Conservation (phyloP, 2,113 vertebrate genomes). For the Pipa parva region DNA sequence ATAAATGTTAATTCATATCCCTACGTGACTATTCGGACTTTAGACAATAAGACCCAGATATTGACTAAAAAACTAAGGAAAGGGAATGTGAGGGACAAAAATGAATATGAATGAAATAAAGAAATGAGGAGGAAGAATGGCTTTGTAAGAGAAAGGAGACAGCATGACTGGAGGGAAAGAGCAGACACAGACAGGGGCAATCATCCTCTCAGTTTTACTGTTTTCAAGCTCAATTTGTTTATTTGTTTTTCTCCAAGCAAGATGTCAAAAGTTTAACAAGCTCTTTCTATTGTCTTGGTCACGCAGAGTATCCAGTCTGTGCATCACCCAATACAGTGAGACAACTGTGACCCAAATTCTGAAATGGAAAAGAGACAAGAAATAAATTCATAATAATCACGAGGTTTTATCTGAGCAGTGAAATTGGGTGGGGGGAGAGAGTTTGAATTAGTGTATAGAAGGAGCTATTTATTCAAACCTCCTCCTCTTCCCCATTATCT, state of each 20-base stretch:
- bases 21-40: too few relatives aligned
- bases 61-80: too few relatives aligned
- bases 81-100: too few relatives aligned
- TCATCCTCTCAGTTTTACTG: not conserved
- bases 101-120: not conserved
- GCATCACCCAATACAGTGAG: slow-evolving; percentile 29
- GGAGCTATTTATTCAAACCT: slow-evolving; percentile 56
- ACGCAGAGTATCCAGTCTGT: slow-evolving; percentile 8
- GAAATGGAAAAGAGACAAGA: slow-evolving; percentile 29
- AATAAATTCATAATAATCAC: slow-evolving; percentile 40
- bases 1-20: too few relatives aligned
- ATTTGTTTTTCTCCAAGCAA: slow-evolving; percentile 25
- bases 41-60: too few relatives aligned
- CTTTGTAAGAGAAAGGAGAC: not conserved
- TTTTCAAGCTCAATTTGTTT: slow-evolving; percentile 26
- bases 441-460: slow-evolving; percentile 68
- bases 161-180: not conserved
- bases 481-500: slow-evolving; percentile 14
- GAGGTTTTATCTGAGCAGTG: slow-evolving; percentile 8
- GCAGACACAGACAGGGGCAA: slow-evolving; percentile 1
- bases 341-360: slow-evolving; percentile 45
- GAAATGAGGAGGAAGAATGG: not conserved
- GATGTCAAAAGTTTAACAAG: slow-evolving; percentile 46
- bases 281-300: slow-evolving; percentile 41
- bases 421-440: not conserved